A percentile compares a stretch with the other conserved stretches of the same genome.
Evolutionary conservation across 1,140 invertebrate genomes (phyloP).

Genomic region (Danaus melanippus): DNA sequence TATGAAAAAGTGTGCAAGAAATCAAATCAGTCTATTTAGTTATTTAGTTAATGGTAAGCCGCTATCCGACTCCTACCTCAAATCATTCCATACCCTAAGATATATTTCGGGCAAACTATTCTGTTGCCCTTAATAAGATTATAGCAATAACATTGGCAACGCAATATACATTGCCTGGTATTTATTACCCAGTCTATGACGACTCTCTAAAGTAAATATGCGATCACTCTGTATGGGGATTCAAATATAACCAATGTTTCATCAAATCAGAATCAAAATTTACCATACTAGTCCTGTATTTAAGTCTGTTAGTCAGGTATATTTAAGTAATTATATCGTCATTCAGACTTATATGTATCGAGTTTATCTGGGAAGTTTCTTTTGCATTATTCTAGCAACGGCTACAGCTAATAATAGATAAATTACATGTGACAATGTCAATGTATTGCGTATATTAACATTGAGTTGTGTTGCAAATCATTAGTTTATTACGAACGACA

Average conservation of each 20-base stretch:
- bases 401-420: constrained; percentile 2
- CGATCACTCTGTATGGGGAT: no score
- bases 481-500: constrained; percentile 23
- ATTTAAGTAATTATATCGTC: neutral
- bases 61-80: constrained; percentile 2
- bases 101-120: constrained; percentile 9
- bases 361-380: no score
- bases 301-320: neutral
- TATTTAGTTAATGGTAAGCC: constrained; percentile 5
- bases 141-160: constrained; percentile 5
- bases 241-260: no score
- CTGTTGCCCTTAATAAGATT: constrained; percentile 16
- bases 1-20: no score
- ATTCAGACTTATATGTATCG: no score
- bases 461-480: constrained; percentile 22
- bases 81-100: constrained; percentile 2
- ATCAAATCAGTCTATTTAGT: no score
- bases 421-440: constrained; percentile 9
- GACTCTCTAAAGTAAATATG: no score
- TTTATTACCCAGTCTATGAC: no score
- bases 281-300: neutral
- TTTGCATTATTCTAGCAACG: no score
- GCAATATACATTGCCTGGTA: no score
- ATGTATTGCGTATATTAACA: constrained; percentile 1
- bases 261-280: no score